Conservation (phyloP, 2,797 vertebrate species). For the Prunella strophiata region DNA sequence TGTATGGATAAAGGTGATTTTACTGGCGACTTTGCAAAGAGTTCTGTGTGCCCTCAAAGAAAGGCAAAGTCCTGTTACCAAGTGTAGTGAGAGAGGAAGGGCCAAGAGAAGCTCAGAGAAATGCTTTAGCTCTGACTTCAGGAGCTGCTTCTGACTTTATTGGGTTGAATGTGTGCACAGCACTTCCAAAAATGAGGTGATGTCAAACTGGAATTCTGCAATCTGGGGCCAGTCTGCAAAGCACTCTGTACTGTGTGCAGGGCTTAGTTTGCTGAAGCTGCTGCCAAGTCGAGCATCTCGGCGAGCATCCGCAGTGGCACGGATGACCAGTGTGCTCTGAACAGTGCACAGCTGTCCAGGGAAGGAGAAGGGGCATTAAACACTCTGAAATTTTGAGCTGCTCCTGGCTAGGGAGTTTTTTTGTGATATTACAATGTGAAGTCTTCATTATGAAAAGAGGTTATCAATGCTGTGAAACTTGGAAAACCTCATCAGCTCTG, state of each 20-base stretch:
- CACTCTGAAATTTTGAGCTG: not conserved
- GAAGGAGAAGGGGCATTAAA: not conserved
- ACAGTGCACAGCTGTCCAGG: not conserved
- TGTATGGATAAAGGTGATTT: conserved; percentile 5
- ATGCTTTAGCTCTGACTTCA: not conserved
- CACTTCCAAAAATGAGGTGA: not conserved
- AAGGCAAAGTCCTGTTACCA: not conserved
- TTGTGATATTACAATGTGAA: not conserved
- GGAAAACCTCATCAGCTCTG: not conserved
- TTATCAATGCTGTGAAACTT: not conserved
- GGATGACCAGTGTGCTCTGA: not conserved
- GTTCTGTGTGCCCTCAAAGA: not conserved
- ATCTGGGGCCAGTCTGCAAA: not conserved
- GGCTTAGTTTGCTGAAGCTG: not conserved
- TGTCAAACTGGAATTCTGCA: not conserved
- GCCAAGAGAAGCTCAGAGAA: not conserved
- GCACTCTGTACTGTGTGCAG: not conserved
- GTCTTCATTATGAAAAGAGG: not conserved
- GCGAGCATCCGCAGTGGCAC: accelerated
- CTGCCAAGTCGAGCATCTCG: not conserved
- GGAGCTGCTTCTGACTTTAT: not conserved
- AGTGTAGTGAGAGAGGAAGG: not conserved
- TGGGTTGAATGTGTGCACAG: not conserved
- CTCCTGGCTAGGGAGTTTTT: not conserved
- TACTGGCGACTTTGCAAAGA: not conserved